Evolutionary conservation across 2,113 vertebrate species (phyloP).

Genomic region (Apodemus sylvaticus): DNA sequence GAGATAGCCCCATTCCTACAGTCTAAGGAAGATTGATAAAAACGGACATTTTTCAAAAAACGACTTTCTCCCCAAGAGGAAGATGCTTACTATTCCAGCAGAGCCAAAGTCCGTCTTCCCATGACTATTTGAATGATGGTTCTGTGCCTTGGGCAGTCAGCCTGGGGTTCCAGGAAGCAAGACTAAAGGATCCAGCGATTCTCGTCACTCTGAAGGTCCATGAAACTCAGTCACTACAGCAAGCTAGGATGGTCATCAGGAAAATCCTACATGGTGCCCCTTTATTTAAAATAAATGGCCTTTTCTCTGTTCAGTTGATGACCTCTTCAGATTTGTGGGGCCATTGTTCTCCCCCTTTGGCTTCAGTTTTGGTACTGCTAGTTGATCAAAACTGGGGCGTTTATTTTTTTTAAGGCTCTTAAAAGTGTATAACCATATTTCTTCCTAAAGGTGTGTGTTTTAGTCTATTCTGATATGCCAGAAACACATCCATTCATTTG

Average conservation of each 20-base stretch:
- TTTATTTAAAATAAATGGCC: neutral
- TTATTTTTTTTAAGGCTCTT: neutral
- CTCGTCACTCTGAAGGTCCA: slow-evolving; percentile 10
- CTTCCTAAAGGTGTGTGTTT: neutral
- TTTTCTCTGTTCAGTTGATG: neutral
- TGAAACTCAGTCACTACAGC: slow-evolving; percentile 15
- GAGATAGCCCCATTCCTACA: neutral
- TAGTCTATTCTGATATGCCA: neutral
- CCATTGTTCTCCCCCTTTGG: neutral
- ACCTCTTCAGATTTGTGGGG: neutral
- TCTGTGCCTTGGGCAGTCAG: neutral
- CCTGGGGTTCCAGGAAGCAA: neutral
- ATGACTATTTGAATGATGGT: slow-evolving; percentile 24
- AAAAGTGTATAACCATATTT: neutral
- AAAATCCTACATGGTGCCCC: neutral
- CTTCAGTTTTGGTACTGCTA: neutral
- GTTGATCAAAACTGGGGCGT: neutral
- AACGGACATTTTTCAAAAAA: slow-evolving; percentile 32
- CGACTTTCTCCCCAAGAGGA: neutral
- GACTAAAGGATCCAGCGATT: neutral
- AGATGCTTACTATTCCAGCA: neutral
- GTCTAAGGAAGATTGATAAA: neutral
- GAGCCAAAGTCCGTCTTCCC: neutral
- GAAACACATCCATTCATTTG: neutral
- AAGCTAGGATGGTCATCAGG: neutral